Percentiles rank a stretch among this genome's conserved stretches.
Evolutionary conservation across 2,797 vertebrate species (phyloP).

Genomic region (Platyrinchus mystaceus): DNA sequence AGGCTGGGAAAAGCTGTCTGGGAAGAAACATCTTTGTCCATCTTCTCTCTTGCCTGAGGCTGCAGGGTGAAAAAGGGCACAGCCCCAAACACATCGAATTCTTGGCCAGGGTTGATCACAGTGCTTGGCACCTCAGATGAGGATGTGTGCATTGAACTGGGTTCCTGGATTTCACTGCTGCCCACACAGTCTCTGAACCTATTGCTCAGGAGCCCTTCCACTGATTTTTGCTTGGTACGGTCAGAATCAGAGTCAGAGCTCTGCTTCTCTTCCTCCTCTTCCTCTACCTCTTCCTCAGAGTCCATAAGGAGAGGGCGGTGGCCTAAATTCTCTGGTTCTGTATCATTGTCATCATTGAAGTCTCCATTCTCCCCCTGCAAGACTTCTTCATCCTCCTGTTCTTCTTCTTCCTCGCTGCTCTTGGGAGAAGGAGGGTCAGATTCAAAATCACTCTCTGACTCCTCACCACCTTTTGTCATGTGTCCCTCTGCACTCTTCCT

Average conservation of each 20-base stretch:
- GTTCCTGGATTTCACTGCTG: slow-evolving; percentile 15
- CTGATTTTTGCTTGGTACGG: slow-evolving; percentile 65
- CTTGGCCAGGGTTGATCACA: neutral
- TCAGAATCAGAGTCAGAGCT: slow-evolving; percentile 88
- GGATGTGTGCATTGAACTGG: neutral
- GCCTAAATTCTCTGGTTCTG: slow-evolving; percentile 85
- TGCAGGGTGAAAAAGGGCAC: slow-evolving; percentile 83
- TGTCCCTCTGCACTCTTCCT: slow-evolving; percentile 69
- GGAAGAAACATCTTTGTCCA: slow-evolving; percentile 67
- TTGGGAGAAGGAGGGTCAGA: slow-evolving; percentile 94
- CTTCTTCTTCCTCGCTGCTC: slow-evolving; percentile 93
- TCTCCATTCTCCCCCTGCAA: slow-evolving; percentile 87
- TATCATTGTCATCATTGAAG: slow-evolving; percentile 82
- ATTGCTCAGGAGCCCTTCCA: slow-evolving; percentile 26
- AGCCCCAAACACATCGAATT: slow-evolving; percentile 89
- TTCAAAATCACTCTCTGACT: slow-evolving; percentile 97
- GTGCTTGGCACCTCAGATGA: slow-evolving; percentile 20
- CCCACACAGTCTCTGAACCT: neutral
- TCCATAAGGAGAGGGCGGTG: slow-evolving; percentile 92
- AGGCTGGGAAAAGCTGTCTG: neutral
- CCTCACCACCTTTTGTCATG: slow-evolving; percentile 71
- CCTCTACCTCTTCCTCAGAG: slow-evolving; percentile 89
- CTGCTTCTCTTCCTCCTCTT: slow-evolving; percentile 85
- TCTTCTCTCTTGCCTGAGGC: slow-evolving; percentile 22
- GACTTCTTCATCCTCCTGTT: slow-evolving; percentile 87